phyloP scores from a whole-genome alignment of 2,888 invertebrate genomes.

The Tiliacea aurago region DNA sequence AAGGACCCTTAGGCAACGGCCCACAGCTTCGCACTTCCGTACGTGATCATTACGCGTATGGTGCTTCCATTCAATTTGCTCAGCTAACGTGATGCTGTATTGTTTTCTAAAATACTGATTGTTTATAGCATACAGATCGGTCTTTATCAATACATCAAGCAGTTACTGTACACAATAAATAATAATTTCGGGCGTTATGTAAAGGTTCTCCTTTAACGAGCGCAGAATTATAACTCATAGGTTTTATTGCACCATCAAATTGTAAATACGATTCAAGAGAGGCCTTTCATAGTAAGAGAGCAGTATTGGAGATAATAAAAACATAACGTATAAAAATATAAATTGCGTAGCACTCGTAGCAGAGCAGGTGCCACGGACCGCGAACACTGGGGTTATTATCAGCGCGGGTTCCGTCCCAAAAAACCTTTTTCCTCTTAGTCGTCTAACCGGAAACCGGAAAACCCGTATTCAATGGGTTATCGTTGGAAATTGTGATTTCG shows the following conservation, averaged over 20 bases:
- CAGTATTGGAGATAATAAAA: constrained; percentile 60
- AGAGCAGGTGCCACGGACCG: constrained; percentile 73
- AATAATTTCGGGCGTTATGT: constrained; percentile 32
- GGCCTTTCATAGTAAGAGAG: constrained; percentile 48
- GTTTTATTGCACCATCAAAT: constrained; percentile 44
- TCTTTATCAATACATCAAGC: constrained; percentile 31
- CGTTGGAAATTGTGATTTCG: constrained; percentile 67
- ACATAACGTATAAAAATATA: constrained; percentile 60
- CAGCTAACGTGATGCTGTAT: constrained; percentile 56
- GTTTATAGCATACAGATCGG: constrained; percentile 17
- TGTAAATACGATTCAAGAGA: constrained; percentile 48
- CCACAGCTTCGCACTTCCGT: constrained; percentile 63
- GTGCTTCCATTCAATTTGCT: constrained; percentile 70
- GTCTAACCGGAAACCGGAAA: constrained; percentile 71
- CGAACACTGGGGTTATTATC: constrained; percentile 70
- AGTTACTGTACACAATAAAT: constrained; percentile 38
- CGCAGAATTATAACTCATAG: constrained; percentile 42
- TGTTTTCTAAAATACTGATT: constrained; percentile 39
- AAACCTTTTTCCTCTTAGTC: constrained; percentile 68
- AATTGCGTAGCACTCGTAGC: constrained; percentile 68
- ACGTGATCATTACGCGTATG: constrained; percentile 70
- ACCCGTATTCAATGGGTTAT: constrained; percentile 69
- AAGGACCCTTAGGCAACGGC: constrained; percentile 54
- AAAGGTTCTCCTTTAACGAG: constrained; percentile 48
- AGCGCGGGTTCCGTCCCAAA: constrained; percentile 65